A percentile compares a stretch with the other conserved stretches of the same genome.
phyloP scores from a whole-genome alignment of 2,888 invertebrate species.

The Rutpela maculata region DNA sequence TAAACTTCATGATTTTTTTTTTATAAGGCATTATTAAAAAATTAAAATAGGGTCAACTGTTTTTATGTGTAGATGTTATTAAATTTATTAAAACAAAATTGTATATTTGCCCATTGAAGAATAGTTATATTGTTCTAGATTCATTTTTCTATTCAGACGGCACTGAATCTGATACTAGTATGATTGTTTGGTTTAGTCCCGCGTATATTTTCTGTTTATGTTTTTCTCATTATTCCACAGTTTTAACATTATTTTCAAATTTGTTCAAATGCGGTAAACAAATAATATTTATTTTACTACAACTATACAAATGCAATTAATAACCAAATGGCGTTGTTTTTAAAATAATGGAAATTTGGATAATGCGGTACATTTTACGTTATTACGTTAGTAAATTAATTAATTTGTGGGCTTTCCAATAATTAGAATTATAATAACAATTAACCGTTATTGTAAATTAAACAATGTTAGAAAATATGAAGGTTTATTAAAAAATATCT shows the following conservation, averaged over 20 bases:
- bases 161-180: too few relatives aligned
- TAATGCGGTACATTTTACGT: neutral
- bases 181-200: too few relatives aligned
- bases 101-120: too few relatives aligned
- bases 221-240: neutral
- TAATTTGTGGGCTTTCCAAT: neutral
- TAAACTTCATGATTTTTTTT: too few relatives aligned
- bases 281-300: neutral
- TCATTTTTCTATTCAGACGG: too few relatives aligned
- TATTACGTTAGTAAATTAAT: slow-evolving; percentile 8
- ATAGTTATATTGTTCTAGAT: too few relatives aligned
- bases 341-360: neutral
- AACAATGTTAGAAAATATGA: slow-evolving; percentile 1
- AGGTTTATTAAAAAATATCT: too few relatives aligned
- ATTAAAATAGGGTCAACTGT: too few relatives aligned
- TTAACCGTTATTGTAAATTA: slow-evolving; percentile 7
- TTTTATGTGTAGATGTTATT: too few relatives aligned
- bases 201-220: too few relatives aligned
- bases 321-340: neutral
- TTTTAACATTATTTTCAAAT: neutral
- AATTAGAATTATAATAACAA: slow-evolving; percentile 26
- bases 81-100: too few relatives aligned
- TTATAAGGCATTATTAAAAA: too few relatives aligned
- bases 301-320: neutral
- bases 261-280: neutral